A percentile compares a stretch with the other conserved stretches of the same genome.
Conservation (phyloP, 2,797 vertebrate species). For the Astyanax mexicanus region DNA sequence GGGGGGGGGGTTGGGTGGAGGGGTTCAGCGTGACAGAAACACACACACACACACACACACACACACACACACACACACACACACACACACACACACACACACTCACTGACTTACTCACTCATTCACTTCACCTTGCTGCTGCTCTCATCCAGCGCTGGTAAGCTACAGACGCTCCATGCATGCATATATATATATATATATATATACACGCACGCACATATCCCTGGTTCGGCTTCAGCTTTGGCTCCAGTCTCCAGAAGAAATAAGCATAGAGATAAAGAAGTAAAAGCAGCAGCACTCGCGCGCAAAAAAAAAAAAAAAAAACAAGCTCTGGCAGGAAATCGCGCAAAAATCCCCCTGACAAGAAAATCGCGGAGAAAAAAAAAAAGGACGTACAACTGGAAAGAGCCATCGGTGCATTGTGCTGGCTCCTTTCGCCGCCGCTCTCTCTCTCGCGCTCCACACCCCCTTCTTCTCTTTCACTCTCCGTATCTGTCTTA, state of each 20-base stretch:
- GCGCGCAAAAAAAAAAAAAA: conserved; percentile 53
- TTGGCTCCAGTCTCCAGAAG: conserved; percentile 33
- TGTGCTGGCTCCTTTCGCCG: conserved; percentile 50
- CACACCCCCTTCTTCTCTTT: conserved; percentile 59
- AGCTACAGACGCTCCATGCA: conserved; percentile 42
- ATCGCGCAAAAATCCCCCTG: conserved; percentile 52
- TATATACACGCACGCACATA: too few species aligned
- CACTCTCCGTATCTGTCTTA: conserved; percentile 57
- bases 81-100: conserved; percentile 32
- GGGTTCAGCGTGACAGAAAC: neutral
- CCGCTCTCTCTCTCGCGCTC: conserved; percentile 54
- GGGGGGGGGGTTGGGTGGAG: conserved; percentile 1
- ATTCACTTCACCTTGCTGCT: conserved; percentile 58
- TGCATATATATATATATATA: too few species aligned
- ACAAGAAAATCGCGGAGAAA: conserved; percentile 42
- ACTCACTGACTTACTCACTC: conserved; percentile 48
- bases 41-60: conserved; percentile 31
- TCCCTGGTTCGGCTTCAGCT: conserved; percentile 42
- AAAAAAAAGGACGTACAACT: conserved; percentile 11
- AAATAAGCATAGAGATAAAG: neutral
- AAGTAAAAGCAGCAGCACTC: conserved; percentile 52
- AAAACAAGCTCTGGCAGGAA: too few species aligned
- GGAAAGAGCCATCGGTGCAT: conserved; percentile 49
- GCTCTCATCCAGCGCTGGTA: conserved; percentile 41
- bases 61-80: conserved; percentile 35